Percentiles rank a stretch among this genome's conserved stretches.
These are phyloP conservation scores for Ciconia maguari DNA, from an alignment of 2,113 vertebrate genomes.

Conservation along the genomic window DNA sequence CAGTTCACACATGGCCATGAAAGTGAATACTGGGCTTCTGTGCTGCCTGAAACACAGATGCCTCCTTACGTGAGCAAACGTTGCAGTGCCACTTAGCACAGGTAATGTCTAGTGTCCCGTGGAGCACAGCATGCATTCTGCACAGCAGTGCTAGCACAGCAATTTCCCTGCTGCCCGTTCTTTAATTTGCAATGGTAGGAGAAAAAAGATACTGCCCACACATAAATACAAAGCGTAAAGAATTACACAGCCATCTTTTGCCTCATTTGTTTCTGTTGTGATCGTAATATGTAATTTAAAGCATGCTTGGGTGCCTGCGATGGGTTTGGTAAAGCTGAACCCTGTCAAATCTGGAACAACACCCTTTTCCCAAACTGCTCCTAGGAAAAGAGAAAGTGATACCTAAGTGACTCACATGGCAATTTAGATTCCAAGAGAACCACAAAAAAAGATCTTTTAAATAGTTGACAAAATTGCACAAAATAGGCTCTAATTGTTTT, in stretches of 20 bases:
- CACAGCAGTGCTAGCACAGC: not conserved
- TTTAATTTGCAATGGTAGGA: not conserved
- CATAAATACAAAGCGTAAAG: rapidly evolving
- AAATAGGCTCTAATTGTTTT: not conserved
- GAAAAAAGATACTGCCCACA: not conserved
- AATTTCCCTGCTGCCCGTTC: not conserved
- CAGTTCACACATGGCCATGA: rapidly evolving
- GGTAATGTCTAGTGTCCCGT: not conserved
- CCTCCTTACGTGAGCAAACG: rapidly evolving
- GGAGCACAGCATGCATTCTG: not conserved
- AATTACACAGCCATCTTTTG: not conserved
- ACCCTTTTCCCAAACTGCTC: not conserved
- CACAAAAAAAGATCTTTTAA: not conserved
- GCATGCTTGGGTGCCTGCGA: rapidly evolving
- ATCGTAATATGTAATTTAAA: not conserved
- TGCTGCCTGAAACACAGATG: not conserved
- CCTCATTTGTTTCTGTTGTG: not conserved
- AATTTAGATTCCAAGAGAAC: not conserved
- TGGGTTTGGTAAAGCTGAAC: not conserved
- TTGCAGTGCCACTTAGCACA: not conserved
- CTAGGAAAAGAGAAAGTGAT: not conserved
- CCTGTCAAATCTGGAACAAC: not conserved
- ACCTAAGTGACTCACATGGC: not conserved
- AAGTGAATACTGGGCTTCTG: not conserved
- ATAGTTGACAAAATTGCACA: not conserved